A percentile compares a stretch with the other conserved stretches of the same genome.
phyloP scores from a whole-genome alignment of 2,113 vertebrate genomes.

The Tringa solitaria region DNA sequence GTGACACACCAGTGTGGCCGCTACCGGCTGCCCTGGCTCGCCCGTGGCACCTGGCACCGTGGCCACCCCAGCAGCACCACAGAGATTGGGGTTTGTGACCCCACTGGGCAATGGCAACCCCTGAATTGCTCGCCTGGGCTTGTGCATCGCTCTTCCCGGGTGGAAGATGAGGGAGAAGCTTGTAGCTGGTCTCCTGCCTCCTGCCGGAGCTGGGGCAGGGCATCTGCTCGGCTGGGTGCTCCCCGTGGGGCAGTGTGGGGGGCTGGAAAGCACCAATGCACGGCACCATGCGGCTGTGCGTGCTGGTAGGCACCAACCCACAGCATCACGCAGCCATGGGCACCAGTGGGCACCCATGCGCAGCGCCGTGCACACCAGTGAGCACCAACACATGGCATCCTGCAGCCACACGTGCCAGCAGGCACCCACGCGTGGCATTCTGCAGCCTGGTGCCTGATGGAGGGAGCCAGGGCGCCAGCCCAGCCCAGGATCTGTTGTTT shows the following conservation, averaged over 20 bases:
- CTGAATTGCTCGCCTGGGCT: accelerated
- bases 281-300: neutral
- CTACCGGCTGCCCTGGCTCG: neutral
- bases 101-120: neutral
- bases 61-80: neutral
- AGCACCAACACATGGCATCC: neutral
- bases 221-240: accelerated
- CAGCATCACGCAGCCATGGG: accelerated
- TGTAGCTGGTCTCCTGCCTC: neutral
- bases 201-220: neutral
- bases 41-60: accelerated
- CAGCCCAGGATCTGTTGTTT: conserved; percentile 16
- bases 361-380: neutral
- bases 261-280: neutral
- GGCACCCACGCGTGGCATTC: neutral
- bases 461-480: neutral
- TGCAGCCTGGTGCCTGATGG: neutral
- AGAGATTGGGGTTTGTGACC: neutral
- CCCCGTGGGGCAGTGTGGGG: neutral
- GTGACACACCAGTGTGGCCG: accelerated
- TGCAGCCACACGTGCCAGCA: neutral
- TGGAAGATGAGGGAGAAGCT: neutral
- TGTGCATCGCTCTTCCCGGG: accelerated
- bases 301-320: neutral
- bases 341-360: accelerated